These are phyloP conservation scores for Pachypanchax playfairii DNA, from an alignment of 2,113 vertebrate genomes.

Conservation along the genomic window DNA sequence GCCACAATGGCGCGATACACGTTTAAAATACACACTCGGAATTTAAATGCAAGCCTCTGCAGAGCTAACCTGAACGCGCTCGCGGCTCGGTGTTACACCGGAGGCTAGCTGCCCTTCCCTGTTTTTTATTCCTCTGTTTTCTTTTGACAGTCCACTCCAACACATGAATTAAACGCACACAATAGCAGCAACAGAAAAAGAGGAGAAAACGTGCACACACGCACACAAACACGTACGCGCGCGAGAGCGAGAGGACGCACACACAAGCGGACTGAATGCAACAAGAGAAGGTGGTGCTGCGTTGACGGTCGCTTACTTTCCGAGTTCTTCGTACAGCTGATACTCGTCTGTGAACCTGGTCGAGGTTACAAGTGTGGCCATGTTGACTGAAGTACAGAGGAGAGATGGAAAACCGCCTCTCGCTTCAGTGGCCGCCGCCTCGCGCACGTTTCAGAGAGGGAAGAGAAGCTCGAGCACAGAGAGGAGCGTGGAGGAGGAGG, in stretches of 20 bases:
- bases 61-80: slow-evolving; percentile 13
- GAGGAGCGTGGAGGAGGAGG: slow-evolving; percentile 23
- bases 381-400: slow-evolving; percentile 76
- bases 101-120: slow-evolving; percentile 20
- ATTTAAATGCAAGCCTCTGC: slow-evolving; percentile 32
- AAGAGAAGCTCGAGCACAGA: slow-evolving; percentile 47
- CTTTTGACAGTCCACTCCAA: slow-evolving; percentile 64
- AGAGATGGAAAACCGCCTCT: slow-evolving; percentile 57
- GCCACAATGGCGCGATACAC: slow-evolving; percentile 5
- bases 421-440: slow-evolving; percentile 69
- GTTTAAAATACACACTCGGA: slow-evolving; percentile 12
- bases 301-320: slow-evolving; percentile 86
- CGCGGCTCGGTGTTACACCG: slow-evolving; percentile 12
- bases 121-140: not conserved
- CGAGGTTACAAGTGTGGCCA: slow-evolving; percentile 92
- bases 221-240: not conserved
- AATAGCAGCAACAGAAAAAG: slow-evolving; percentile 12
- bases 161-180: slow-evolving; percentile 46
- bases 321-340: slow-evolving; percentile 97
- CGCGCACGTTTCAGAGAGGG: slow-evolving; percentile 64
- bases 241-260: not conserved
- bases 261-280: slow-evolving; percentile 31
- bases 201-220: slow-evolving; percentile 29
- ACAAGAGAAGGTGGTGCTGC: slow-evolving; percentile 30
- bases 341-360: slow-evolving; percentile 97